Percentiles rank a stretch among this genome's conserved stretches.
phyloP scores from a whole-genome alignment of 2,113 vertebrate species.

The Todiramphus chloris region DNA sequence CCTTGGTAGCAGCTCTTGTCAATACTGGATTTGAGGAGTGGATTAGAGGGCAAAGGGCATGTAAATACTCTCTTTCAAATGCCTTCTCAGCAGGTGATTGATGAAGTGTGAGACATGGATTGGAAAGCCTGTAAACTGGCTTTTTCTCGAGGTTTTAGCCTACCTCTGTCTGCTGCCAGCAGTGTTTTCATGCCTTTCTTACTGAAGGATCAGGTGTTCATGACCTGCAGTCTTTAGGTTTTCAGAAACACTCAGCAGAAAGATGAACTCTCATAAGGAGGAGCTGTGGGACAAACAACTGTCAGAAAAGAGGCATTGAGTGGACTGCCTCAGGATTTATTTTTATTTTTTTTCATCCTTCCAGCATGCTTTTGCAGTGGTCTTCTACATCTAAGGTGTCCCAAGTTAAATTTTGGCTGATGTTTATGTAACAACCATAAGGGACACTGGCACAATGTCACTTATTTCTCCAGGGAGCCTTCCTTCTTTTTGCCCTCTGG shows the following conservation, averaged over 20 bases:
- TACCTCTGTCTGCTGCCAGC: neutral
- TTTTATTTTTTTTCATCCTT: neutral
- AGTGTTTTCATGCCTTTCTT: neutral
- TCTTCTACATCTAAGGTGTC: neutral
- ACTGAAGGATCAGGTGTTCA: neutral
- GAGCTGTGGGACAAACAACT: neutral
- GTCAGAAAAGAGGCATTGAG: neutral
- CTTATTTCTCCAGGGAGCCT: neutral
- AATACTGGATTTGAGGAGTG: neutral
- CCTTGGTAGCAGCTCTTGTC: neutral
- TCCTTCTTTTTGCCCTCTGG: neutral
- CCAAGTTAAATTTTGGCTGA: neutral
- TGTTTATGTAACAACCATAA: neutral
- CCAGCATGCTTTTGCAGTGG: neutral
- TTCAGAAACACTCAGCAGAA: constrained; percentile 5
- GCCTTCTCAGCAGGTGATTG: neutral
- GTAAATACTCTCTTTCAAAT: neutral
- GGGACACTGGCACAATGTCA: neutral
- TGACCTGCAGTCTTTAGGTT: neutral
- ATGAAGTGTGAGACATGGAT: neutral
- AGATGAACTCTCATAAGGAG: neutral
- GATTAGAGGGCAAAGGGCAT: neutral
- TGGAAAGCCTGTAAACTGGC: neutral
- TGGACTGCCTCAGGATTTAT: neutral
- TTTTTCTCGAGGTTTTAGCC: neutral